A percentile compares a stretch with the other conserved stretches of the same genome.
Evolutionary conservation across 2,113 vertebrate genomes (phyloP).

Genomic region (Protobothrops mucrosquamatus): DNA sequence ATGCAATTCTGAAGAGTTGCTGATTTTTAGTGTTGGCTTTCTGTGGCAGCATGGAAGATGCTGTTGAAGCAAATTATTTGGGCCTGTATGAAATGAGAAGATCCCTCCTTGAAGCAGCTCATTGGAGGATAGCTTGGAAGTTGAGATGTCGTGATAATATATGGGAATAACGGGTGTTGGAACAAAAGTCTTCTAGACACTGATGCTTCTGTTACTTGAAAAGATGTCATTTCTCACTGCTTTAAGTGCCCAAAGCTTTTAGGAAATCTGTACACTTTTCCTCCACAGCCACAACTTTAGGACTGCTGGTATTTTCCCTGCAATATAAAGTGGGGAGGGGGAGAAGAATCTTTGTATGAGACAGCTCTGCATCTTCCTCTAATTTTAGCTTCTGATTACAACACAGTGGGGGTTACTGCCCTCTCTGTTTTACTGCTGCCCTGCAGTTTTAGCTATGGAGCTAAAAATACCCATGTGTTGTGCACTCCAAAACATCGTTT

Average conservation of each 20-base stretch:
- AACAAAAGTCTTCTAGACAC: not conserved
- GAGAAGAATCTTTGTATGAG: not conserved
- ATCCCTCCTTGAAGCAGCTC: no score
- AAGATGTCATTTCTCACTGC: not conserved
- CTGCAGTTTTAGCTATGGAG: not conserved
- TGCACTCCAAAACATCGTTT: not conserved
- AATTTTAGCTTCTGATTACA: not conserved
- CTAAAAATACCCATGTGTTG: constrained; percentile 8
- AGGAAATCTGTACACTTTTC: not conserved
- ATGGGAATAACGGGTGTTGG: not conserved
- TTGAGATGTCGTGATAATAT: not conserved
- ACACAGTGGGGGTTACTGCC: not conserved
- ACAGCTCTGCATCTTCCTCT: not conserved
- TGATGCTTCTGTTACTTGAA: not conserved
- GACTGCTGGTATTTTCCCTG: not conserved
- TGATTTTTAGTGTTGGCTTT: not conserved
- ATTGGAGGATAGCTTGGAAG: not conserved
- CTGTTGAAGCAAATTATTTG: not conserved
- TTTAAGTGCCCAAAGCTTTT: not conserved
- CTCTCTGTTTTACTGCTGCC: not conserved
- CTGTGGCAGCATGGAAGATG: not conserved
- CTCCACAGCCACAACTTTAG: not conserved
- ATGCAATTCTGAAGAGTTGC: not conserved
- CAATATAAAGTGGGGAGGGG: not conserved
- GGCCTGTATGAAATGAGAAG: not conserved